Percentiles rank a stretch among this genome's conserved stretches.
Evolutionary conservation across 30 jellyfish, hydroid and myxozoan species (phyloP).

Genomic region (Cassiopea xamachana): DNA sequence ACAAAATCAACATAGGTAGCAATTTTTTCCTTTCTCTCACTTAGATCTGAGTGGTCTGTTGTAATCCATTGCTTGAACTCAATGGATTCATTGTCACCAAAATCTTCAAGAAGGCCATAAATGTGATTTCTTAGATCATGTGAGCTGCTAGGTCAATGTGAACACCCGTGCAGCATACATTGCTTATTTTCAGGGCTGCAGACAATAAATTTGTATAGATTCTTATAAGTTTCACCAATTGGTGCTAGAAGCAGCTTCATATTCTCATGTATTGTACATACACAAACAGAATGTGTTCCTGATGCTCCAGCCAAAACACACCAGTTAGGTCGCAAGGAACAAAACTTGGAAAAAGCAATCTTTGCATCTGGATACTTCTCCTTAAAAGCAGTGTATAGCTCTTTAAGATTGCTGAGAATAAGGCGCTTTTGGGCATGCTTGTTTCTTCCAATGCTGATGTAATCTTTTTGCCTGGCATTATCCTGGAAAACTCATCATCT

Average conservation of each 20-base stretch:
- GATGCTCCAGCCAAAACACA: slow-evolving; percentile 74
- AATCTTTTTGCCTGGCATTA: slow-evolving; percentile 70
- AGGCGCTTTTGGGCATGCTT: slow-evolving; percentile 43
- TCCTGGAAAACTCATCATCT: slow-evolving; percentile 62
- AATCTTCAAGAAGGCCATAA: slow-evolving; percentile 7
- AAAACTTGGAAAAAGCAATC: slow-evolving; percentile 72
- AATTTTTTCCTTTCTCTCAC: background rate
- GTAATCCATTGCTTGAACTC: slow-evolving; percentile 55
- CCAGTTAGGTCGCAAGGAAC: slow-evolving; percentile 83
- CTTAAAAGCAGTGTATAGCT: slow-evolving; percentile 45
- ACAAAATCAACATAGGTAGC: slow-evolving; percentile 20
- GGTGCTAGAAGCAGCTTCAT: slow-evolving; percentile 48
- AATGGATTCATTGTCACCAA: slow-evolving; percentile 2
- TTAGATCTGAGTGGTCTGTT: slow-evolving; percentile 50
- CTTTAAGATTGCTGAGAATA: slow-evolving; percentile 60
- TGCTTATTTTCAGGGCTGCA: slow-evolving; percentile 50
- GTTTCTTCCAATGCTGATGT: slow-evolving; percentile 51
- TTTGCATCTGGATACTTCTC: slow-evolving; percentile 43
- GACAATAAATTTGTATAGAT: slow-evolving; percentile 48
- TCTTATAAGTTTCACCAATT: slow-evolving; percentile 25
- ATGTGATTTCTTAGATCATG: slow-evolving; percentile 16
- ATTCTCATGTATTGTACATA: slow-evolving; percentile 79
- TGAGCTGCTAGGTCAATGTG: slow-evolving; percentile 57
- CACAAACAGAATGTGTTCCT: slow-evolving; percentile 93
- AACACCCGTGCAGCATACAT: slow-evolving; percentile 82